Evolutionary conservation across 2,888 invertebrate species (phyloP).

Genomic region (Vanessa cardui): DNA sequence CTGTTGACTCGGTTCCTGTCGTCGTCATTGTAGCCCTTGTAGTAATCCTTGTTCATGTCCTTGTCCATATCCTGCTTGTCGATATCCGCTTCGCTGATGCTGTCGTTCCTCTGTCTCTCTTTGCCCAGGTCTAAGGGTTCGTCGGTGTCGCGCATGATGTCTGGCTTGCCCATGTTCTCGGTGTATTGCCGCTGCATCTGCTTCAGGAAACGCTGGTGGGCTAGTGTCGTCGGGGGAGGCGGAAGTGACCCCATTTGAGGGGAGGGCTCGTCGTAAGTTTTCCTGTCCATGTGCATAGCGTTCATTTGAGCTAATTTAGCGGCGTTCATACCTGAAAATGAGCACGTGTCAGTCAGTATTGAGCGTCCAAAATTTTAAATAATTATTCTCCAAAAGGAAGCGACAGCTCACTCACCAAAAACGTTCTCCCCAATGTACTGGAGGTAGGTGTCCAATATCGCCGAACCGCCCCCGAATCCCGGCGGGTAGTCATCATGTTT

Average conservation of each 20-base stretch:
- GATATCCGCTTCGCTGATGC: slow-evolving; percentile 66
- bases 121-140: slow-evolving; percentile 82
- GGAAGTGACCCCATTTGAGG: slow-evolving; percentile 81
- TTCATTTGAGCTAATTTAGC: slow-evolving; percentile 90
- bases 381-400: too few relatives aligned
- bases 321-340: slow-evolving; percentile 85
- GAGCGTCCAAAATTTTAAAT: too few relatives aligned
- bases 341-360: too few relatives aligned
- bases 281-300: slow-evolving; percentile 81
- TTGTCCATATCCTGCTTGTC: slow-evolving; percentile 83
- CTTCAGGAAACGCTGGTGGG: slow-evolving; percentile 84
- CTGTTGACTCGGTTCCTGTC: slow-evolving; percentile 55
- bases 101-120: slow-evolving; percentile 70
- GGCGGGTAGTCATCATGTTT: slow-evolving; percentile 88
- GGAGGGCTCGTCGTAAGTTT: slow-evolving; percentile 83
- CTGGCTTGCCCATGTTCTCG: slow-evolving; percentile 80
- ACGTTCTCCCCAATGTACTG: slow-evolving; percentile 94
- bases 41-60: slow-evolving; percentile 61
- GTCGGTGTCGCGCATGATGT: slow-evolving; percentile 80
- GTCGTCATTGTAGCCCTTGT: slow-evolving; percentile 65
- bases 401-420: slow-evolving; percentile 75
- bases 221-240: slow-evolving; percentile 75
- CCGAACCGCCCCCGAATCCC: slow-evolving; percentile 88
- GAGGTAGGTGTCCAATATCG: slow-evolving; percentile 92
- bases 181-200: slow-evolving; percentile 85